Evolutionary conservation across 2,113 vertebrate species (phyloP).

Genomic region (Heterochromis multidens): DNA sequence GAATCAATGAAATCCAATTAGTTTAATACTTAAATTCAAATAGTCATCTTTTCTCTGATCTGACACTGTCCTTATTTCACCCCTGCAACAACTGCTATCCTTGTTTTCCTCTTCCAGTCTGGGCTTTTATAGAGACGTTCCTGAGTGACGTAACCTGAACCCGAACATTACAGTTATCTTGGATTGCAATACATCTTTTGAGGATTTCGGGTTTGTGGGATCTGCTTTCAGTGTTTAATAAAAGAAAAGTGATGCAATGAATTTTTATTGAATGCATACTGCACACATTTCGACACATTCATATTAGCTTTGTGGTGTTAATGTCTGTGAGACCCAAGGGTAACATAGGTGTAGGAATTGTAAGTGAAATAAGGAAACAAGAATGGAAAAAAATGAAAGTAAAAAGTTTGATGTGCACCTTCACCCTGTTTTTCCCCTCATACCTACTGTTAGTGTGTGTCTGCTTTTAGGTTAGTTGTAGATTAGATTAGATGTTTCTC

Average conservation of each 20-base stretch:
- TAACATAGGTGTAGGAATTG: too few species aligned
- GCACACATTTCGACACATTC: not conserved
- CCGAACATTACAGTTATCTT: not conserved
- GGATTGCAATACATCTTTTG: not conserved
- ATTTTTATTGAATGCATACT: not conserved
- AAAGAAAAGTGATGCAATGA: not conserved
- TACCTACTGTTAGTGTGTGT: not conserved
- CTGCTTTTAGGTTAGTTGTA: not conserved
- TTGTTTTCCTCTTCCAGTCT: not conserved
- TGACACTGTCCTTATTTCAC: constrained; percentile 41
- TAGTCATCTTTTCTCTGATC: constrained; percentile 24
- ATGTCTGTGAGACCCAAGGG: not conserved
- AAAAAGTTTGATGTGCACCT: too few species aligned
- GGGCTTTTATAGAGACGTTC: not conserved
- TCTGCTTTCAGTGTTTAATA: not conserved
- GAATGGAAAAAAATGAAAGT: too few species aligned
- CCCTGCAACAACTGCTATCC: not conserved
- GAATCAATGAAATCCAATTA: constrained; percentile 68
- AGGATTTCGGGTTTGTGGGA: not conserved
- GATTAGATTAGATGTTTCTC: not conserved
- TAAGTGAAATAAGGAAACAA: too few species aligned
- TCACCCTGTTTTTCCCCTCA: too few species aligned
- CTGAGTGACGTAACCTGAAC: not conserved
- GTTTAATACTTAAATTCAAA: constrained; percentile 40
- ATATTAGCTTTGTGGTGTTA: not conserved